Evolutionary conservation across 1,140 invertebrate species (phyloP), one percentile per base, ranked within the genome.

Genomic region (Gryllus bimaculatus): DNA sequence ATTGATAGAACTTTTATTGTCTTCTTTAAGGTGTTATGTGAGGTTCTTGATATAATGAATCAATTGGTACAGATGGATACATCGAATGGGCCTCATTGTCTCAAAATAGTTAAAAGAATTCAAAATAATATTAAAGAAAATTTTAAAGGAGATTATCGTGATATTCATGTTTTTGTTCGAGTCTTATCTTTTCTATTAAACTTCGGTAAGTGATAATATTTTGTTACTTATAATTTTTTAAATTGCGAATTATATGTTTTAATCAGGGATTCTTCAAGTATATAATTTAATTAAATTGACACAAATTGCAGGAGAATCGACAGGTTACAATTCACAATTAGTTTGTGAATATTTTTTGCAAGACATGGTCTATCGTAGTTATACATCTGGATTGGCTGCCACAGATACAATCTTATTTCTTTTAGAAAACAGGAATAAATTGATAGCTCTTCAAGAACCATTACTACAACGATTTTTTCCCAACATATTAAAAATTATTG

Each of bases 401-500:
- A 79, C 77, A 73, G 80, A 81, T 47, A 77, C 79, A 15, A 54
- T 54, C n/a, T 20, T 21, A 39, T 78, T 81, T 73, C 13, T 81
- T 39, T n/a, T 78, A n/a, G 77, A 78, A 48, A 74, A 81, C 21
- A 20, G 49, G 10, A 39, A 8, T 7, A 74, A 76, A 20, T 26
- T 81, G 73, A 21, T 75, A 73, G 48, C 8, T 13, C 26, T 75
- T 12, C 78, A 79, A 73, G 47, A 39, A 48, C 21, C 18, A 20
- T 49, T 79, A 8, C n/a, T 79, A 13, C 78, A 76, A 21, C 79
- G 75, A 73, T 82, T 78, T 74, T 79, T 75, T 76, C 80, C 80
- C 20, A 82, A 81, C 54, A 21, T 82, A 10, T 48, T 82, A 54
- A 82, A 82, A 48, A 76, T 82, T 20, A 18, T 82, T 10, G 81